phyloP scores from a whole-genome alignment of 1,140 invertebrate species.

The Ips nitidus region DNA sequence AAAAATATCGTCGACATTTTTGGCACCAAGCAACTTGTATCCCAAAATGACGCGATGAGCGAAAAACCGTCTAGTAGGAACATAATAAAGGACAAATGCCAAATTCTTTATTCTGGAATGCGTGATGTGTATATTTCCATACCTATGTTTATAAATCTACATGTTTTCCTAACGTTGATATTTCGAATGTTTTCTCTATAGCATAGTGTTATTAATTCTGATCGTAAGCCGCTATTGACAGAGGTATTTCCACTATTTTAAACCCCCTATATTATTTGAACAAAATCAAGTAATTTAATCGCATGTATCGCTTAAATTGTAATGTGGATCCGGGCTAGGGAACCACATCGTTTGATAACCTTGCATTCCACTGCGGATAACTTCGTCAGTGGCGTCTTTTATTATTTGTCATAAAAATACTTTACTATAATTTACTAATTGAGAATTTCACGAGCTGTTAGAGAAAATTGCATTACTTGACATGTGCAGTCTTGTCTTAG shows the following conservation, averaged over 20 bases:
- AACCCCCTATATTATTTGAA: no score
- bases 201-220: not conserved
- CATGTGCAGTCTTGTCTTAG: not conserved
- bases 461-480: not conserved
- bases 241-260: not conserved
- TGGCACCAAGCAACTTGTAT: slow-evolving; percentile 10
- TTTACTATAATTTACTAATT: not conserved
- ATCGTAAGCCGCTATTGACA: not conserved
- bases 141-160: not conserved
- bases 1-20: slow-evolving; percentile 16
- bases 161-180: not conserved
- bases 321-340: not conserved
- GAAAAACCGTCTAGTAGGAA: slow-evolving; percentile 20
- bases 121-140: slow-evolving; percentile 14
- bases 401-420: slow-evolving; percentile 7
- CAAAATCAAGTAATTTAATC: not conserved
- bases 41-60: slow-evolving; percentile 13
- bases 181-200: not conserved
- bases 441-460: not conserved
- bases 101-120: slow-evolving; percentile 22
- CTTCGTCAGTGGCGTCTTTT: slow-evolving; percentile 16
- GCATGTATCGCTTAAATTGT: not conserved
- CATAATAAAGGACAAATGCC: slow-evolving; percentile 22
- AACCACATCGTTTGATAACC: slow-evolving; percentile 18
- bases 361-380: slow-evolving; percentile 21